Evolutionary conservation across 2,113 vertebrate genomes (phyloP), one percentile per base, ranked within the genome.

Genomic region (Cathartes aura): DNA sequence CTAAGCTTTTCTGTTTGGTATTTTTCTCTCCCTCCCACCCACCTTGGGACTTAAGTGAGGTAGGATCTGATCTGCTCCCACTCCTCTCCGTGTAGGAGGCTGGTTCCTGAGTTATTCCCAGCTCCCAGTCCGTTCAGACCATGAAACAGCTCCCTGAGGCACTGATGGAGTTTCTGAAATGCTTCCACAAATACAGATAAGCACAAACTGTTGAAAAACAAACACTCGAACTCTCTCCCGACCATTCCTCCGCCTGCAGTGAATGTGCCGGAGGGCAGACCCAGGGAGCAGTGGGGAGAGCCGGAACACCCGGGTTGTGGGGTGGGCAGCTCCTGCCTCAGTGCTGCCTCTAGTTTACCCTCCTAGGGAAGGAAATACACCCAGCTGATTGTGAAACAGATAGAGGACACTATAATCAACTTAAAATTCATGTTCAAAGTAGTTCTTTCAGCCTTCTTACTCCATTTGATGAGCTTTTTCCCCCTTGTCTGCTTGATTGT

Each of bases 261-360:
- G 29, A 17, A 27, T 3, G 34, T 20, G 63, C 29, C 27, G 79
- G 47, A 30, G n/a, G n/a, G 47, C 83, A 71, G 62, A 20, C 8
- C 15, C 15, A 8, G 8, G 56, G 26, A 42, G 63, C 1, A 0
- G 5, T 4, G 27, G 16, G 48, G 27, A 38, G 19, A 27, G 12
- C 56, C 2, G 7, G 48, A 53, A 38, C 23, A 20, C 6, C 6
- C 0, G 6, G 8, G 2, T 15, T 7, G 16, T 2, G 38, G 7
- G 43, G 18, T 32, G 64, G 52, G 52, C 71, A 83, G 63, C 75
- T 66, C n/a, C 76, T 40, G 71, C 62, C 62, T 27, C 42, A 2
- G 27, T 29, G 12, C 84, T 82, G 67, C 67, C 68, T 48, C 82
- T 15, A 15, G 5, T 15, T 59, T 11, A 4, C 36, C n/a, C 52